Base-by-base conservation (phyloP, 2,888 invertebrate genomes). In the Cosmia trapezina region DNA sequence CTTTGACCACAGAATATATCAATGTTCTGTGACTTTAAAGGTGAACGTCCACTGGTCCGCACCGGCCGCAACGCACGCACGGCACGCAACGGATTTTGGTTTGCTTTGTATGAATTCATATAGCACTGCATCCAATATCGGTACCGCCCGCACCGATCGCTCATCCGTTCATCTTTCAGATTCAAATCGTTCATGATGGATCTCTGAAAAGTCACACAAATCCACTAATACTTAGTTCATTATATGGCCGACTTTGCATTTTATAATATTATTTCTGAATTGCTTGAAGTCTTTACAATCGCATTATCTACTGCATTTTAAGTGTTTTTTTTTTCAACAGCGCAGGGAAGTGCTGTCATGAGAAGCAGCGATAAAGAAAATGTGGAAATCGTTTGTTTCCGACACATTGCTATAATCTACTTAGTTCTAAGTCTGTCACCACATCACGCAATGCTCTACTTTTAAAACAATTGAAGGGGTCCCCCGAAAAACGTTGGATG, bases 371-470 rank as follows among this genome's bases (percentile, higher is more conserved):
- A 59, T 53, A 59, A 77, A 69, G 45, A 28, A 78, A 59, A 78
- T 49, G 78, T 78, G 47, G 41, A 74, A 74, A 49, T 59, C 33
- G 19, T 53, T 59, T 43, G 22, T 49, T 78, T 70, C 59, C 70
- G 74, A 60, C 53, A 70, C 41, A 37, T 45, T 51, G 11, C 51
- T 53, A 19, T 53, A 53, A 41, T 60, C 14, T 49, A 60, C 28
- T 60, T 59, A 68, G 4, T 77, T 77, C 51, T 59, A 53, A 53
- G 9, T n/a, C 43, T 77, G 11, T 47, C 78, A 51, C 37, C 51
- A 37, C 17, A 37, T 59, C 78, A 74, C 59, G 74, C 53, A 68
- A 69, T 22, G 28, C 22, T 53, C 37, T 59, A 77, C 12, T 56
- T 63, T 41, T 56, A 8, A 57, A 57, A 77, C 7, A 37, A 76